phyloP scores from a whole-genome alignment of 2,888 invertebrate genomes.

The Chydorus sphaericus region DNA sequence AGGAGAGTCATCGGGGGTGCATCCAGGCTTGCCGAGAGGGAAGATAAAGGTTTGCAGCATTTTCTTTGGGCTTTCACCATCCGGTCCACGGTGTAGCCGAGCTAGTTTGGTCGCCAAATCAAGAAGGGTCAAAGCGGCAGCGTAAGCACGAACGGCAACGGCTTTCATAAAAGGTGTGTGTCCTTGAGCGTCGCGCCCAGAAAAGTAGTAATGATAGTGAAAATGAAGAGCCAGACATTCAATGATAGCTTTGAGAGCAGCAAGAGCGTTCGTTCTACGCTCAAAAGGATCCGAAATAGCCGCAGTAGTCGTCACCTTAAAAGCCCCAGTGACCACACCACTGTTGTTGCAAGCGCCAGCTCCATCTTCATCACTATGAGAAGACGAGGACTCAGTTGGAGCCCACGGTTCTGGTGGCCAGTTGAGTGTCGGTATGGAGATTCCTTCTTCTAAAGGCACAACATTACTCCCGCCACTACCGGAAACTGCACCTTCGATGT shows the following conservation, averaged over 20 bases:
- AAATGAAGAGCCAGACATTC: conserved; percentile 62
- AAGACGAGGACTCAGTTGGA: conserved; percentile 14
- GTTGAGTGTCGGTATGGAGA: conserved; percentile 48
- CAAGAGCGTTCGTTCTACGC: conserved; percentile 66
- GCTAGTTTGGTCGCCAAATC: conserved; percentile 64
- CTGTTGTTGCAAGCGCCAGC: neutral
- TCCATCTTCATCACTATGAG: conserved; percentile 15
- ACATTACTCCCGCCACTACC: conserved; percentile 4
- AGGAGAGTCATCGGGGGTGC: conserved; percentile 85
- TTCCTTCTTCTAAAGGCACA: conserved; percentile 38
- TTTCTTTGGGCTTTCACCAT: conserved; percentile 34
- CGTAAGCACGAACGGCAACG: conserved; percentile 82
- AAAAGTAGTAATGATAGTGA: conserved; percentile 63
- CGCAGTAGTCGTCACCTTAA: conserved; percentile 18
- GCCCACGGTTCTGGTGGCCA: conserved; percentile 76
- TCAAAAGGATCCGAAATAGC: conserved; percentile 48
- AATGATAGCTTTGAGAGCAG: conserved; percentile 65
- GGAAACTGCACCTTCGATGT: neutral
- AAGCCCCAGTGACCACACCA: conserved; percentile 24
- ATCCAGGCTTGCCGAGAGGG: conserved; percentile 44
- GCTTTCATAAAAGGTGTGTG: conserved; percentile 97
- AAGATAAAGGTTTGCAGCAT: conserved; percentile 66
- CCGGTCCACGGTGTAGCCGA: conserved; percentile 22
- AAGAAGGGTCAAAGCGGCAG: conserved; percentile 74
- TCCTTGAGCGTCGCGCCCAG: conserved; percentile 73